Evolutionary conservation across 2,797 vertebrate species (phyloP).

Genomic region (Strix occidentalis): DNA sequence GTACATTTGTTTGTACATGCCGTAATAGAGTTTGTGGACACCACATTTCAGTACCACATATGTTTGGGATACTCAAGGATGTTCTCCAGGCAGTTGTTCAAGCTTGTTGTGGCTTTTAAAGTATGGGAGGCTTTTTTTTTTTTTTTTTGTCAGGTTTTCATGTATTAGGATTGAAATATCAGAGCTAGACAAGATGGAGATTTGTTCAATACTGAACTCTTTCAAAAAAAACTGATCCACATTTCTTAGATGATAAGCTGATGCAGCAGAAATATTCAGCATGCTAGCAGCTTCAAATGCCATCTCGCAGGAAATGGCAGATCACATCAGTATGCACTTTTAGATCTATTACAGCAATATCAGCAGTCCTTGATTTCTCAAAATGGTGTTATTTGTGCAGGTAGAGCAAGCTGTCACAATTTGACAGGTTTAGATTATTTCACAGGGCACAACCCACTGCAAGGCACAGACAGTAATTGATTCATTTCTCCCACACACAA

Average conservation of each 20-base stretch:
- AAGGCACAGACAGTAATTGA: background rate
- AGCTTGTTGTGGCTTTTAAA: background rate
- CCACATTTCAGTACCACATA: background rate
- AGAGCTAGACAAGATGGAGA: background rate
- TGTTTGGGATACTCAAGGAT: background rate
- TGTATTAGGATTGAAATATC: background rate
- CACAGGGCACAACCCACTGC: background rate
- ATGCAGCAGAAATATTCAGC: background rate
- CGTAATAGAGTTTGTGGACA: background rate
- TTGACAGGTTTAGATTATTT: slow-evolving; percentile 35
- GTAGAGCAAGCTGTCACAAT: slow-evolving; percentile 37
- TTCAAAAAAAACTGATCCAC: background rate
- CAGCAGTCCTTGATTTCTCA: slow-evolving; percentile 49
- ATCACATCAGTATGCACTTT: slow-evolving; percentile 48
- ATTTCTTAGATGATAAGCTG: background rate
- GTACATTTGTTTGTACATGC: background rate
- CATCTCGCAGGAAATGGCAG: background rate
- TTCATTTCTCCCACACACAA: background rate
- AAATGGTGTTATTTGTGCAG: slow-evolving; percentile 13
- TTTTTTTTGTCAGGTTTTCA: background rate
- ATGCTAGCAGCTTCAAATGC: background rate
- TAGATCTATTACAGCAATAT: slow-evolving; percentile 42
- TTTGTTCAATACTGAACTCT: background rate
- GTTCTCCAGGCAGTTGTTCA: background rate
- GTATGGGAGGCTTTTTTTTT: background rate